A percentile compares a stretch with the other conserved stretches of the same genome.
These are phyloP conservation scores for Canis aureus DNA, from an alignment of 2,113 vertebrate species.

Conservation along the genomic window DNA sequence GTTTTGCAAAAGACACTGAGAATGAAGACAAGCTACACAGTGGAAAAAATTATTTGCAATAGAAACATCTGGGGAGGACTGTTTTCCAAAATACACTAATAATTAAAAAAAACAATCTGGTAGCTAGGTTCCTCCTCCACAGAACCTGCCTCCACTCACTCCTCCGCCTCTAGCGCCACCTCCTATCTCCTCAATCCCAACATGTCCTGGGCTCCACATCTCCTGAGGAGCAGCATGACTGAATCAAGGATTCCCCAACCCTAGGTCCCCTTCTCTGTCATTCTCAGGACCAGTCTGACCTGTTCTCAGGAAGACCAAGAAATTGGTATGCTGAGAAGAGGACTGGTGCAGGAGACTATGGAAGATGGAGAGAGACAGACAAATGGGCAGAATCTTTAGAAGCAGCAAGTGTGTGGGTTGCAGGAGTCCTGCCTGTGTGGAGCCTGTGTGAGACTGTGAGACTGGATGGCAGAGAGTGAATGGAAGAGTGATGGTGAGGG, in stretches of 20 bases:
- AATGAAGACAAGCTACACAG: background rate
- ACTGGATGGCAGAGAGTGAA: background rate
- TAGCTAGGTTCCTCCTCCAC: conserved; percentile 56
- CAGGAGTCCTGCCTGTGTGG: background rate
- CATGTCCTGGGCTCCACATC: conserved; percentile 79
- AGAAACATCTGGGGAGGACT: background rate
- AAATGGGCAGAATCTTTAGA: background rate
- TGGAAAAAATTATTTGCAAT: background rate
- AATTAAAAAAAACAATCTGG: too few relatives aligned
- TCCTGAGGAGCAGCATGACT: conserved; percentile 78
- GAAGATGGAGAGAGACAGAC: background rate
- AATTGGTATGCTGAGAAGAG: background rate
- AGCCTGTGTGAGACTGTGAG: background rate
- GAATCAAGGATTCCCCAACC: conserved; percentile 42
- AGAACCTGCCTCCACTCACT: conserved; percentile 82
- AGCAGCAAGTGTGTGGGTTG: background rate
- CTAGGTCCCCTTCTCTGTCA: conserved; percentile 30
- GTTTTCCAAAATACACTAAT: background rate
- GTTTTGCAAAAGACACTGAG: background rate
- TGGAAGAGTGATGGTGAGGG: background rate
- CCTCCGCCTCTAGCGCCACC: conserved; percentile 83
- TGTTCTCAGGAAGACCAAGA: background rate
- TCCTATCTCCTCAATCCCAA: conserved; percentile 82
- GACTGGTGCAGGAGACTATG: background rate
- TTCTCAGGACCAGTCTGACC: conserved; percentile 16